Evolutionary conservation across 2,888 invertebrate species (phyloP), one percentile per base, ranked within the genome.

Genomic region (Brassicogethes aeneus): DNA sequence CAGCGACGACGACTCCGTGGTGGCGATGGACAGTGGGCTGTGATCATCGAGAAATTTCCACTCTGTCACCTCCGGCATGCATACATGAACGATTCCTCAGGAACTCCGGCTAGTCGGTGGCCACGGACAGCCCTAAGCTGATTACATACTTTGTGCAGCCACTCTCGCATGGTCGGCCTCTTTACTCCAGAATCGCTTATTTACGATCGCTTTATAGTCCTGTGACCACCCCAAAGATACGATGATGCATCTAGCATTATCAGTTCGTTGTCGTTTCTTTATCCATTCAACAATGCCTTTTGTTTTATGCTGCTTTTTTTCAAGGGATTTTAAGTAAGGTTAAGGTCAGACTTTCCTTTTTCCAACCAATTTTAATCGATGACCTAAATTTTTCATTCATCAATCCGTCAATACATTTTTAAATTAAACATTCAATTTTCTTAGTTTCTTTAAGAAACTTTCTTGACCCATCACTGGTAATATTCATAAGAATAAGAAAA

Each of bases 111-210:
- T 47, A 44, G 49, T 41, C 44, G 42, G 45, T 44, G 40, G 47
- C 42, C 45, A 44, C 33, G 43, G 34, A 5, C 23, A 44, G 41
- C 41, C 61, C 60, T 63, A 64, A 64, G 64, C 64, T 62, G 63
- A 64, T 65, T 66, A 64, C 60, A 61, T 63, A 64, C 64, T 64
- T 63, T 64, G 63, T 64, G 61, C 59, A 61, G 54, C 56, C 59
- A 59, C 57, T 60, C 58, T 61, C 62, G 62, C 65, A 63, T 66
- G 64, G 60, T 51, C 60, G 61, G 47, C 46, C 54, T 53, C 53
- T 55, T 55, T 51, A 46, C 51, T n/a, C n/a, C 48, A 40, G 38
- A 34, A 44, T 41, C 38, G 44, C 40, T 42, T 42, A 42, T 37
- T 41, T 34, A 37, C 37, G 30, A 39, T 42, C 45, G 40, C 40